Evolutionary conservation across 2,113 vertebrate species (phyloP).

Genomic region (Ophthalmolycus amberensis): DNA sequence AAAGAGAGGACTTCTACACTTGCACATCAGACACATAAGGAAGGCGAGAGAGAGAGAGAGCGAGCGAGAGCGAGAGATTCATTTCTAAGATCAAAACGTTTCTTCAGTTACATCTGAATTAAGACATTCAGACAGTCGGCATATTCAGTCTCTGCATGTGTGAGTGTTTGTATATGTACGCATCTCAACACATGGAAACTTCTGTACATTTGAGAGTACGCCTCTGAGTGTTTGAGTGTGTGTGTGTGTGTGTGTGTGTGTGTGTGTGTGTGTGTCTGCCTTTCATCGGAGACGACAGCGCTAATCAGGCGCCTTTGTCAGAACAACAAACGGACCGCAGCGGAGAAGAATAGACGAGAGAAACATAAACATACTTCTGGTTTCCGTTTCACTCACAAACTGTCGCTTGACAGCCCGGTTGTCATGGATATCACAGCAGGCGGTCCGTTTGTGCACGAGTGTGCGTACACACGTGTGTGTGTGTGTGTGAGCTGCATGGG

Average conservation of each 20-base stretch:
- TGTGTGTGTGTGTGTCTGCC: background rate
- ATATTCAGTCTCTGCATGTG: background rate
- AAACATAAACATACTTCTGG: constrained; percentile 36
- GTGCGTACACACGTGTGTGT: background rate
- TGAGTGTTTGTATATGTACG: background rate
- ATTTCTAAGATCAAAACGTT: constrained; percentile 45
- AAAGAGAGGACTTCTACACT: constrained; percentile 15
- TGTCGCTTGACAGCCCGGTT: constrained; percentile 35
- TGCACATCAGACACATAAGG: constrained; percentile 21
- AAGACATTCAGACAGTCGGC: background rate
- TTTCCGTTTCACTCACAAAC: constrained; percentile 41
- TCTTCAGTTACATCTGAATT: constrained; percentile 35
- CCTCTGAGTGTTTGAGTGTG: background rate
- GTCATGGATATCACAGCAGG: constrained; percentile 61
- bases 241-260: background rate
- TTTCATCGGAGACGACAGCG: constrained; percentile 46
- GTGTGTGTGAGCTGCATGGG: background rate
- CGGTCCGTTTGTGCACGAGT: constrained; percentile 9
- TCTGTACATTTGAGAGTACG: background rate
- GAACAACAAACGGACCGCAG: constrained; percentile 39
- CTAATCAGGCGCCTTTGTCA: constrained; percentile 60
- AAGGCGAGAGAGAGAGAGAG: constrained; percentile 2
- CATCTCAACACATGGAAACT: background rate
- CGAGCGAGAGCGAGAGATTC: constrained; percentile 1
- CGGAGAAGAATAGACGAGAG: constrained; percentile 34